Conservation (phyloP, 2,888 invertebrate species). For the Scaptomyza cyrtandrae region DNA sequence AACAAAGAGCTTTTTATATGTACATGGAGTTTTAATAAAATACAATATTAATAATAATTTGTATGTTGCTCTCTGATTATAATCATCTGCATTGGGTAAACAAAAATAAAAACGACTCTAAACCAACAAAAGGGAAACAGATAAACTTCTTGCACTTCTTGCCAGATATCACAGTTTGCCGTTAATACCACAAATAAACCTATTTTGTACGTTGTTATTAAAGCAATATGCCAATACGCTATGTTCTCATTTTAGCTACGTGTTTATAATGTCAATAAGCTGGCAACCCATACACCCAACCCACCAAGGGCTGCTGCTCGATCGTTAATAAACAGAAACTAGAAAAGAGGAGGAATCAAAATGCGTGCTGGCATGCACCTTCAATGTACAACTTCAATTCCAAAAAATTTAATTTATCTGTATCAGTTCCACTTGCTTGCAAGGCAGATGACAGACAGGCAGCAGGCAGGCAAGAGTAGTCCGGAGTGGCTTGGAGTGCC, state of each 20-base stretch:
- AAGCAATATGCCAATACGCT: constrained; percentile 52
- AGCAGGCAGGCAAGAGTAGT: constrained; percentile 7
- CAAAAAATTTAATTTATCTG: constrained; percentile 77
- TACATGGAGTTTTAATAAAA: no score
- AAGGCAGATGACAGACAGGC: constrained; percentile 25
- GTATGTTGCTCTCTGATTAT: no score
- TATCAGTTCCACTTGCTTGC: constrained; percentile 69
- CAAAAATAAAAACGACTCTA: background rate
- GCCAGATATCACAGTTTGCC: constrained; percentile 38
- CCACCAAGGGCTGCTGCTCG: background rate
- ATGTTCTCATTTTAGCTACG: constrained; percentile 55
- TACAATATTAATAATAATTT: no score
- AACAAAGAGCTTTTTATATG: no score
- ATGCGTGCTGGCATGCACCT: constrained; percentile 74
- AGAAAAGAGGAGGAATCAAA: constrained; percentile 59
- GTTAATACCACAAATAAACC: constrained; percentile 72
- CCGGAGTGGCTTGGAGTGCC: constrained; percentile 1
- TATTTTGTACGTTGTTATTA: constrained; percentile 65
- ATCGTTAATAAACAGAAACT: constrained; percentile 49
- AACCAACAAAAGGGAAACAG: background rate
- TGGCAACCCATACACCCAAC: constrained; percentile 7
- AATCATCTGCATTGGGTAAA: no score
- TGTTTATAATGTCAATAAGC: constrained; percentile 74
- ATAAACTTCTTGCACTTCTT: background rate
- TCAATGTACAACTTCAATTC: constrained; percentile 52